Base-by-base conservation (phyloP, 2,797 vertebrate genomes). In the Microctenopoma lineatum region DNA sequence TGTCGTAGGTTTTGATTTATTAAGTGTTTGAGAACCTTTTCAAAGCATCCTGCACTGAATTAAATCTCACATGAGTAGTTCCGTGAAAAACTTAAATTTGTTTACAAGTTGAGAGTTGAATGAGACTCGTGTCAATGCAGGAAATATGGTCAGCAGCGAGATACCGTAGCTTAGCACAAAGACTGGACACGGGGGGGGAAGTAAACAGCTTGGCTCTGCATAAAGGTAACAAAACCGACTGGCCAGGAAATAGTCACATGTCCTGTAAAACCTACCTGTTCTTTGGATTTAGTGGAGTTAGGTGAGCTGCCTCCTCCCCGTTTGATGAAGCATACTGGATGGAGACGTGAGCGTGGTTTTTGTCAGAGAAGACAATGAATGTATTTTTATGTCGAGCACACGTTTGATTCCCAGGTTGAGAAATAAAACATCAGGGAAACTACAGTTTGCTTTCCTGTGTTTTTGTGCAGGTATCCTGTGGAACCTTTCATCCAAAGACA, bases 401-500 rank as follows among this genome's bases (percentile, higher is more conserved):
- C 25, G 36, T 48, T 6, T 36, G 34, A 27, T 8, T 11, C 16
- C 4, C n/a, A 45, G 2, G 44, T 29, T 68, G 8, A 39, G 21
- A 65, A 59, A 18, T 52, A 1, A 32, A 59, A 18, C 15, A 26
- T 14, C 25, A n/a, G 36, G 18, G 12, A 59, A 53, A 14, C 11
- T 9, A 4, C 15, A 38, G 4, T 50, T 48, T n/a, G n/a, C n/a
- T n/a, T n/a, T 21, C 11, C 56, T 32, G 13, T 66, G 41, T 59
- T 4, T 68, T 4, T 68, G 38, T 63, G 58, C 68, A 99, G 98
- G 98, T 48, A 99, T 99, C 84, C 85, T 99, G 59, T 99, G 98
- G 98, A 99, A 99, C 87, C 94, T 99, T 61, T 99, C 98, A 53
- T 98, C 98, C 84, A 98, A 96, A 45, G 97, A 99, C 81, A 93